These are phyloP conservation scores for Catotricha subobsoleta DNA, from an alignment of 2,888 invertebrate species.

Conservation along the genomic window DNA sequence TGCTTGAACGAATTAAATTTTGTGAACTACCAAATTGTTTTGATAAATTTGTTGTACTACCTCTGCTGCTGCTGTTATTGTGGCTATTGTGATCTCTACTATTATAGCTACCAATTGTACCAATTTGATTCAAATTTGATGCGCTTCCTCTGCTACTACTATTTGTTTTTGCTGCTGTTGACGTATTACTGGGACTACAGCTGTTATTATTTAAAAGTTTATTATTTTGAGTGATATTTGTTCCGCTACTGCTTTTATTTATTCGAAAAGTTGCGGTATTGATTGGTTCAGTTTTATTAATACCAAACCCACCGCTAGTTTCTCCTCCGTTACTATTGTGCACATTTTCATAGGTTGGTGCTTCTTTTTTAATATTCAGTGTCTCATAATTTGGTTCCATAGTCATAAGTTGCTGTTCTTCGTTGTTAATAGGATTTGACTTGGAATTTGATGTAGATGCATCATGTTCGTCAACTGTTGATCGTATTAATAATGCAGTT, in stretches of 20 bases:
- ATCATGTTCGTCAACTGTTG: conserved; percentile 19
- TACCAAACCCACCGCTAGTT: not conserved
- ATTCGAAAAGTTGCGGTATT: conserved; percentile 15
- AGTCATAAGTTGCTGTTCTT: not conserved
- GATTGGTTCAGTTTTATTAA: conserved; percentile 7
- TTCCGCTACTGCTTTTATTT: conserved; percentile 20
- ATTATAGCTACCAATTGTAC: no score
- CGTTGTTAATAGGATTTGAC: not conserved
- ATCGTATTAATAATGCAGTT: conserved; percentile 3
- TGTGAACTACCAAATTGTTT: conserved; percentile 28
- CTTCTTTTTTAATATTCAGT: conserved; percentile 18
- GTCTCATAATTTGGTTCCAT: conserved; percentile 29
- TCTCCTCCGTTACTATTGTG: not conserved
- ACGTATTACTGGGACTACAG: no score
- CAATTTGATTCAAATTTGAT: conserved; percentile 15
- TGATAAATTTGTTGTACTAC: conserved; percentile 7
- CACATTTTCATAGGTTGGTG: conserved; percentile 3
- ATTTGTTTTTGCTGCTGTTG: conserved; percentile 17
- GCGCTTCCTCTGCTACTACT: conserved; percentile 24
- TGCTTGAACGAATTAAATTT: conserved; percentile 24
- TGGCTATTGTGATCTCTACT: not conserved
- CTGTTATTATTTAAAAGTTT: no score
- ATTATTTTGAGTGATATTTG: conserved; percentile 8
- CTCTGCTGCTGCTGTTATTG: no score
- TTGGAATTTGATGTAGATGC: conserved; percentile 7